phyloP scores from a whole-genome alignment of 2,797 vertebrate genomes.

The Paguma larvata region DNA sequence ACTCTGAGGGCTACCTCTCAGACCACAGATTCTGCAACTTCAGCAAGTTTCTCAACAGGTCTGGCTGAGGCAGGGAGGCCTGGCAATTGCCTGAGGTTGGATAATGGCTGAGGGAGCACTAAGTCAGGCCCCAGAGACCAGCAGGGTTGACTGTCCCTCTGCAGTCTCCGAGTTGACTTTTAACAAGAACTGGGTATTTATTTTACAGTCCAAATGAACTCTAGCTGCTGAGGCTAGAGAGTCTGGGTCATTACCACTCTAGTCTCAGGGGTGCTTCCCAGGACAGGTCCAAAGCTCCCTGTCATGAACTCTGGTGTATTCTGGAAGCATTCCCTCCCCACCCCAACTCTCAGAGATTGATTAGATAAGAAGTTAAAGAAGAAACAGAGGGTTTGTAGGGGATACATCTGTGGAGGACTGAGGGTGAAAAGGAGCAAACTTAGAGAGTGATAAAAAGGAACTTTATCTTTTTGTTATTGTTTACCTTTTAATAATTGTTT shows the following conservation, averaged over 20 bases:
- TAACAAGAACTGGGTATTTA: background rate
- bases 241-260: background rate
- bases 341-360: background rate
- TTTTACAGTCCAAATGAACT: background rate
- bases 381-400: background rate
- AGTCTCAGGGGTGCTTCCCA: background rate
- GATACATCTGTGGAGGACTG: background rate
- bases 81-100: background rate
- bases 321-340: background rate
- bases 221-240: background rate
- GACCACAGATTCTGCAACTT: background rate
- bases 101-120: background rate
- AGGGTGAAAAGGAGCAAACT: background rate
- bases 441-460: background rate
- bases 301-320: background rate
- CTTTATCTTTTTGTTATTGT: background rate
- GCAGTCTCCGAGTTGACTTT: background rate
- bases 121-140: background rate
- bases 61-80: background rate
- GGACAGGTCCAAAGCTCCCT: background rate
- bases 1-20: background rate
- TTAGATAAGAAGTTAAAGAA: background rate
- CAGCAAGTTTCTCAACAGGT: background rate
- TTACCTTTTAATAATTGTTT: constrained; percentile 10
- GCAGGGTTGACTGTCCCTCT: background rate